Evolutionary conservation across 2,113 vertebrate genomes (phyloP).

Genomic region (Nothobranchius kuhntae): DNA sequence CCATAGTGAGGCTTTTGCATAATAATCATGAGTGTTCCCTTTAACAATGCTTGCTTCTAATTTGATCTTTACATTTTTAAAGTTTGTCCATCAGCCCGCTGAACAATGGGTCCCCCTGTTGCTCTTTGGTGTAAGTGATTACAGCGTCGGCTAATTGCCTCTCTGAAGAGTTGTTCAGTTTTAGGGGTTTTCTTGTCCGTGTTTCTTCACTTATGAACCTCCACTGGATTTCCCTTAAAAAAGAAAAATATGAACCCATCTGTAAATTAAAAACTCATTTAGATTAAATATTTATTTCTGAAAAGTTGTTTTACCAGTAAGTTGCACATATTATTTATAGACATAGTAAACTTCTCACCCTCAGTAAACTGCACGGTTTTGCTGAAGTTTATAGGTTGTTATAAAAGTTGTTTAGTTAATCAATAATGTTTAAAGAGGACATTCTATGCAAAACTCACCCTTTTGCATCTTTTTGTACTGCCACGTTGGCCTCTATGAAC

Average conservation of each 20-base stretch:
- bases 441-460: too few species aligned
- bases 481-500: too few species aligned
- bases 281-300: background rate
- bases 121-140: conserved; percentile 59
- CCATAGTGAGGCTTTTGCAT: conserved; percentile 77
- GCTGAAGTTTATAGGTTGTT: background rate
- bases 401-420: too few species aligned
- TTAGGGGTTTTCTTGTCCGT: conserved; percentile 37
- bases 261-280: too few species aligned
- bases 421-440: too few species aligned
- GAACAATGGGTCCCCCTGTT: conserved; percentile 57
- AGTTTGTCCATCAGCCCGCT: conserved; percentile 69
- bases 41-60: conserved; percentile 75
- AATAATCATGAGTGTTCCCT: conserved; percentile 72
- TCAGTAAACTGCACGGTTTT: background rate
- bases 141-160: conserved; percentile 70
- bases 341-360: background rate
- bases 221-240: background rate
- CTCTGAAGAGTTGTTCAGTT: conserved; percentile 56
- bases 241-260: too few species aligned
- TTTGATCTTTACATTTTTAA: conserved; percentile 74
- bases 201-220: conserved; percentile 23
- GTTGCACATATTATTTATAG: background rate
- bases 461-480: too few species aligned
- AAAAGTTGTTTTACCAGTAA: background rate